phyloP scores from a whole-genome alignment of 2,888 invertebrate genomes.

The Branchellion lobata region DNA sequence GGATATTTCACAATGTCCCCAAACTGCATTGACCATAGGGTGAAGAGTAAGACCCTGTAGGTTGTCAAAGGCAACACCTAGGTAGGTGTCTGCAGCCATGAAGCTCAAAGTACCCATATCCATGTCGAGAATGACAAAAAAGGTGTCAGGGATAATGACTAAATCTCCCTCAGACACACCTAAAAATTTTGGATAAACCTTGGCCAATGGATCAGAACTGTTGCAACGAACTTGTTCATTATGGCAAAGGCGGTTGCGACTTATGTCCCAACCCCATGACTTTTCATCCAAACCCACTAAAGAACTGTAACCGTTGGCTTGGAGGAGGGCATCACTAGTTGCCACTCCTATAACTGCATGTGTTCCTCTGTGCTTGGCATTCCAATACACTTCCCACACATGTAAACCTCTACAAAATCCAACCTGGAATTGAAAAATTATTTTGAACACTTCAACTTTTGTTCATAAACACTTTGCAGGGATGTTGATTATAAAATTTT shows the following conservation, averaged over 20 bases:
- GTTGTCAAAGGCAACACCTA: conserved; percentile 42
- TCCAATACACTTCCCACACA: conserved; percentile 43
- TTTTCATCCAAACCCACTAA: conserved; percentile 39
- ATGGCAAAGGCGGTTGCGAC: conserved; percentile 37
- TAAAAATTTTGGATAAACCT: conserved; percentile 36
- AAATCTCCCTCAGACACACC: conserved; percentile 12
- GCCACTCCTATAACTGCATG: conserved; percentile 44
- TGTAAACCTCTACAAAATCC: conserved; percentile 41
- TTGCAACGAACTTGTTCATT: conserved; percentile 5
- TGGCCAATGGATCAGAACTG: background rate
- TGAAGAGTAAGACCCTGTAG: conserved; percentile 36
- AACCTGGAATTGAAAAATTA: background rate
- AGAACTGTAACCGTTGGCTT: conserved; percentile 37
- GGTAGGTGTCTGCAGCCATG: conserved; percentile 28
- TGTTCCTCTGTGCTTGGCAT: conserved; percentile 43
- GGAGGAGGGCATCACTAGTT: conserved; percentile 33
- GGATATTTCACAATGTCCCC: conserved; percentile 45
- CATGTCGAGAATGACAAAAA: conserved; percentile 43
- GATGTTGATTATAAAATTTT: no score
- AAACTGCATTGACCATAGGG: conserved; percentile 44
- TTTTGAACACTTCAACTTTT: background rate
- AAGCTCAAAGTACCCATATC: conserved; percentile 44
- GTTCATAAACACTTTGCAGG: background rate
- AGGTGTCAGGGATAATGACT: conserved; percentile 39
- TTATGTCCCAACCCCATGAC: conserved; percentile 45